Evolutionary conservation across 2,888 invertebrate genomes (phyloP), one percentile per base, ranked within the genome.

Genomic region (Patella ulyssiponensis): DNA sequence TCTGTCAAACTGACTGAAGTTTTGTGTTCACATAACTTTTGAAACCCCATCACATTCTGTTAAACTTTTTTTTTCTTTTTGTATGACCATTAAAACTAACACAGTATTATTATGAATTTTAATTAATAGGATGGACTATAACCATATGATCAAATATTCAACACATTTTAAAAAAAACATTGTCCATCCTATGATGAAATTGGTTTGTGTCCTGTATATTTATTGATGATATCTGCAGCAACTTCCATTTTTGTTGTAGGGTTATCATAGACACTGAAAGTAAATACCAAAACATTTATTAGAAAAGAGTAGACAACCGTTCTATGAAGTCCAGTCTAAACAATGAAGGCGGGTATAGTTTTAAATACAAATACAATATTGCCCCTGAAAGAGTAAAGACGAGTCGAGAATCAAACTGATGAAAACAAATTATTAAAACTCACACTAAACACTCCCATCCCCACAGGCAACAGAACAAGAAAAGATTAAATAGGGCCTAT

Each of bases 151-250:
- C 7, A 44, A 44, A 44, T 44, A 44, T 44, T 44, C 44, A 44
- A 44, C 44, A 44, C 44, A 33, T 33, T 33, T 33, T 33, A 5
- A 33, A 33, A 33, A 33, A 33, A 33, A 33, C 33, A 44, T 44
- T 44, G 44, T 44, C 44, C 44, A 44, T 44, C 9, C 9, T 44
- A 44, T 44, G 44, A 44, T 44, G 44, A 44, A 44, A 44, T 44
- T 44, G 7, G 1, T 20, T 64, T 64, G 23, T 64, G 64, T 23
- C 64, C 23, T 23, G 23, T 64, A 64, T 64, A 64, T 64, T 64
- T 64, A 20, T 64, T 12, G 23, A 64, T 64, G 23, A 64, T 64
- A 64, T 64, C 64, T 64, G 64, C 64, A 64, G 64, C 64, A 64
- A 20, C 14, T 23, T 15, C 23, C 20, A 64, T 23, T 64, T 64